Percentiles rank a stretch among this genome's conserved stretches.
Conservation (phyloP, 2,888 invertebrate species). For the Strigamia maritima region DNA sequence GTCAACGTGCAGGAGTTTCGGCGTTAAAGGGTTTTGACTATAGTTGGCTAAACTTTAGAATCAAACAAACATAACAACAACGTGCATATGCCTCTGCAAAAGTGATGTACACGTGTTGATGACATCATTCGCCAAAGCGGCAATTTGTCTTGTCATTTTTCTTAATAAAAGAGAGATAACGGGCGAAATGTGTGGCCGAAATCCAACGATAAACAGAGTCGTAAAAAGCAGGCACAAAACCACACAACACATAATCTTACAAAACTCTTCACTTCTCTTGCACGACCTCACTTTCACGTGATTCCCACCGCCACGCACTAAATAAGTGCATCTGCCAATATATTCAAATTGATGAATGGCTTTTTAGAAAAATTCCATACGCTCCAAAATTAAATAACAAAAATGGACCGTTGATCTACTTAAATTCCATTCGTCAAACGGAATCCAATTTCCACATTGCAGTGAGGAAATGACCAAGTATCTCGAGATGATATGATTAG, state of each 20-base stretch:
- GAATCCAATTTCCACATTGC: background rate
- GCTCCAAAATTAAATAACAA: background rate
- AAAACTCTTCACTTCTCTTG: conserved; percentile 1
- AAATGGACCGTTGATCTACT: background rate
- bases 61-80: background rate
- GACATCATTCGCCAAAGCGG: background rate
- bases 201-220: conserved; percentile 12
- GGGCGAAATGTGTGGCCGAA: conserved; percentile 4
- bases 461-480: background rate
- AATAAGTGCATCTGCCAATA: background rate
- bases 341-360: background rate
- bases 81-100: background rate
- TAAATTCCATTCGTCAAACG: background rate
- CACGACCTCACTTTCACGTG: background rate
- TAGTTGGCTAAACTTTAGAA: background rate
- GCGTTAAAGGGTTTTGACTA: background rate
- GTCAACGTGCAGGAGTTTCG: background rate
- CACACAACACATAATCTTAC: conserved; percentile 7
- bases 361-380: background rate
- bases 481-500: background rate
- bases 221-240: conserved; percentile 21
- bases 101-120: background rate
- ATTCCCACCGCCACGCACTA: background rate
- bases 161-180: conserved; percentile 16
- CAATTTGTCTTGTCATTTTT: conserved; percentile 21